Conservation (phyloP, 1,140 invertebrate species). For the Bombus sylvicola region DNA sequence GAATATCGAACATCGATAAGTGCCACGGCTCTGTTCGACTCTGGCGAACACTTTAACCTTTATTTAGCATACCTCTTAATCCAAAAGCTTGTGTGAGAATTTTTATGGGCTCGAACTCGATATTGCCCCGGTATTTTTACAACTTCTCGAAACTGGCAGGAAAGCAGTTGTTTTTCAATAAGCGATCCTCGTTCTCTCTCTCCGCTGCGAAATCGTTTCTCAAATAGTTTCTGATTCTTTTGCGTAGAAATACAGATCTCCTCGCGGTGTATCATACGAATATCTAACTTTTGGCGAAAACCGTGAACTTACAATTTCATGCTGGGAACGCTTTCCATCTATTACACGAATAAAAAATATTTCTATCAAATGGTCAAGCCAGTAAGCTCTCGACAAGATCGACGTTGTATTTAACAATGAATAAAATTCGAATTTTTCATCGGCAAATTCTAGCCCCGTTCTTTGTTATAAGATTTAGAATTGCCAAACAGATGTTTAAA, state of each 20-base stretch:
- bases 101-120: not conserved
- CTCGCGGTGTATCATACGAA: not conserved
- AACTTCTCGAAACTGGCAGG: no score
- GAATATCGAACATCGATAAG: conserved; percentile 19
- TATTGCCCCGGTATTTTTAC: no score
- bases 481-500: no score
- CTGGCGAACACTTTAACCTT: not conserved
- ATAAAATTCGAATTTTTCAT: no score
- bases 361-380: no score
- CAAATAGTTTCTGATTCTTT: not conserved
- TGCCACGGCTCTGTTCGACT: not conserved
- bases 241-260: no score
- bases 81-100: not conserved
- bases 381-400: no score
- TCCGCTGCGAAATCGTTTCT: not conserved
- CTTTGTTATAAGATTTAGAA: no score
- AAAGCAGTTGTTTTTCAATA: not conserved
- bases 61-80: not conserved
- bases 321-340: not conserved
- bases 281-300: not conserved
- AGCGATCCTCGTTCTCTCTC: no score
- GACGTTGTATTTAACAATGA: no score
- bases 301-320: not conserved
- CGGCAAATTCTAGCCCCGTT: no score
- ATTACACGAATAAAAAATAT: not conserved